Evolutionary conservation across 2,888 invertebrate genomes (phyloP), one percentile per base, ranked within the genome.

Genomic region (Coelinius sp.): DNA sequence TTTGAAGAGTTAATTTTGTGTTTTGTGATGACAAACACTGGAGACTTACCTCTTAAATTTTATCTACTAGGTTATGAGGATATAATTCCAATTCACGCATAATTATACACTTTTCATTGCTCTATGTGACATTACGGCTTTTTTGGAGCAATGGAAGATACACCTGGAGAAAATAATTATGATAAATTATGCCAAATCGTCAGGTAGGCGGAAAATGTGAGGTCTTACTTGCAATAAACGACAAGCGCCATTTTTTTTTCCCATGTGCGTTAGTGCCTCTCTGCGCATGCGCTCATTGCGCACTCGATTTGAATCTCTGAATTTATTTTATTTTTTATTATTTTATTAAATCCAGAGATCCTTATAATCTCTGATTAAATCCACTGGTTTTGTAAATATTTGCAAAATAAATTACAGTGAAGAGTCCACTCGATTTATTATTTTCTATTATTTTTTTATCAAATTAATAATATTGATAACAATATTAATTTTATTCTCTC

Each of bases 101-200:
- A 10, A 35, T 35, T 59, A 2, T 7, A 25, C n/a, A n/a, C 6
- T 25, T n/a, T 5, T 12, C n/a, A 5, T 3, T 53, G 14, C n/a
- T n/a, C 25, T 25, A 12, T 6, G n/a, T 24, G 24, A 24, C n/a
- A 25, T n/a, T 25, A n/a, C n/a, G n/a, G n/a, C 5, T 25, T 24
- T n/a, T 24, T n/a, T 24, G 25, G n/a, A n/a, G 10, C 24, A 53
- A 53, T 53, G 24, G 12, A 14, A 14, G 10, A 53, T 53, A 53
- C 22, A 22, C 53, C 20, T 53, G 25, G 25, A 53, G 5, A 25
- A 53, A 53, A 53, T n/a, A 53, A 53, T 20, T 25, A 53, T 53
- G 14, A 53, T 53, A 25, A 53, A 53, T 53, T 53, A 53, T 53
- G 53, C 53, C 53, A 53, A 53, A 53, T 53, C 53, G 53, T 53